Base-by-base conservation (phyloP, 2,797 vertebrate species). In the Semotilus atromaculatus region DNA sequence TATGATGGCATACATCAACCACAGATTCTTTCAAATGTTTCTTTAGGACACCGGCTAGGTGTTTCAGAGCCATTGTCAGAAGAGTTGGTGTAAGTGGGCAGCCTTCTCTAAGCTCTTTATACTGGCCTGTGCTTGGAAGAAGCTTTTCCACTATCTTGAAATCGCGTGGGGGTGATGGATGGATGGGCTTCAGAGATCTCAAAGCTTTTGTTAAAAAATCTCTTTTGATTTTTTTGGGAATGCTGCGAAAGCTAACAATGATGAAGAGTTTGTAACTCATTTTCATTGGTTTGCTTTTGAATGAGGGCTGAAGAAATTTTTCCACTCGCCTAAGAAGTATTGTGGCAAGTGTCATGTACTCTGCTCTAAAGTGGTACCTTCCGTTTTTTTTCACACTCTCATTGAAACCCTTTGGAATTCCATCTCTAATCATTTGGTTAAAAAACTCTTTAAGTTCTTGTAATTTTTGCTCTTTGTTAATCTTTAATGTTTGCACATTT, bases 111-210 rank as follows among this genome's bases (percentile, higher is more conserved):
- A 82, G 80, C 43, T 36, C 3, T 58, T 34, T 73, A 19, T 21
- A 64, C 14, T 4, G 29, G 3, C 0, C 7, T n/a, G 0, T 19
- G 14, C 26, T 26, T 48, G 40, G 70, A 51, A 85, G 85, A n/a
- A 86, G 53, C 26, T 21, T 43, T 7, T 66, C 4, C 62, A 89
- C 31, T 68, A 89, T 60, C 16, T 23, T 34, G 26, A 84, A 82
- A 23, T 86, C 68, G 2, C 16, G 73, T 40, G 78, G 86, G 3
- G 62, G 70, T 1, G 64, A 62, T 23, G 73, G 73, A 7, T 38
- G 14, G 1, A 64, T 81, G 31, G 0, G 62, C 64, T 85, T 80
- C 14, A 82, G 9, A 5, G 26, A 26, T 5, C 1, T 23, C 7
- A 85, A 29, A n/a, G n/a, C 13, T 55, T 36, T 4, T 2, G 23